Conservation (phyloP, 1,140 invertebrate genomes). For the Drosophila saltans region DNA sequence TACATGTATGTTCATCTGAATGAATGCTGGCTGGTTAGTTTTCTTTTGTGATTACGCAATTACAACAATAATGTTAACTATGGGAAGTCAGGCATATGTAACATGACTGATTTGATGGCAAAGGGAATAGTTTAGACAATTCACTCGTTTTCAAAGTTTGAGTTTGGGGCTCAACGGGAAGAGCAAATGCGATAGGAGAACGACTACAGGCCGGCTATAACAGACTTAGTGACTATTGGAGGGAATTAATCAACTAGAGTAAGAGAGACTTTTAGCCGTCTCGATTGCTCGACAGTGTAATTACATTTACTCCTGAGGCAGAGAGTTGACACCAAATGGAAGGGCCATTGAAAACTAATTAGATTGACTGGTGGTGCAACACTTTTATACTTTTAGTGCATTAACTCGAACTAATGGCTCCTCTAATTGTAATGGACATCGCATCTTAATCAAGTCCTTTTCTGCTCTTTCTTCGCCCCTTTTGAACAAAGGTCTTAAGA, state of each 20-base stretch:
- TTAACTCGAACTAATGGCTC: constrained; percentile 62
- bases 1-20: constrained; percentile 18
- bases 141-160: constrained; percentile 26
- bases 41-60: constrained; percentile 56
- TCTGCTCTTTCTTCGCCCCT: background rate
- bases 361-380: constrained; percentile 47
- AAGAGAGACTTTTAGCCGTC: constrained; percentile 37
- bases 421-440: constrained; percentile 72
- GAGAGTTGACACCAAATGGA: constrained; percentile 40
- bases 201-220: background rate
- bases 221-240: background rate
- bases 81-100: constrained; percentile 67
- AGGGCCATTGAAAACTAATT: constrained; percentile 56
- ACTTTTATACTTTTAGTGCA: constrained; percentile 70
- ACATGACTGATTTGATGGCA: constrained; percentile 26
- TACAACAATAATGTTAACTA: constrained; percentile 71
- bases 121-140: constrained; percentile 48
- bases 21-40: background rate
- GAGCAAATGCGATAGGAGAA: too few species aligned
- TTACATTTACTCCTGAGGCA: constrained; percentile 27
- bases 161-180: background rate
- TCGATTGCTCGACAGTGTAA: constrained; percentile 10
- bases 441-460: constrained; percentile 2
- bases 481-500: constrained; percentile 88
- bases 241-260: constrained; percentile 45